Evolutionary conservation across 2,113 vertebrate species (phyloP), one percentile per base, ranked within the genome.

Genomic region (Oncorhynchus tshawytscha): DNA sequence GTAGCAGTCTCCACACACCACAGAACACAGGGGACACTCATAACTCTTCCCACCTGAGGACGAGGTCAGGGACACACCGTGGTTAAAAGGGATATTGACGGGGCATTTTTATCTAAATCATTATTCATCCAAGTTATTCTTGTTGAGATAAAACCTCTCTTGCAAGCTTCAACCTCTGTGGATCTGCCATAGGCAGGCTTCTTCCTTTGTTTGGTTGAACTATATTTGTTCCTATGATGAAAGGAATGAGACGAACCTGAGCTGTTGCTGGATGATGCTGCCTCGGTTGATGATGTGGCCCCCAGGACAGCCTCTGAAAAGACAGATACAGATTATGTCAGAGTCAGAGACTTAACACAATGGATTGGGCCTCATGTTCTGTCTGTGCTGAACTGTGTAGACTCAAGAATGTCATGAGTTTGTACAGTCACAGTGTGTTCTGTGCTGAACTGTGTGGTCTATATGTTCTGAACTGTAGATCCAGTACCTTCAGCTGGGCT

Each of bases 11-110:
- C 84, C 78, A 88, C 94, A 97, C 27, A 92, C 82, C 18, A 95
- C 86, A 5, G 90, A 88, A 83, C 97, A 98, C 85, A 98, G 82
- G 2, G 96, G 97, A 71, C 97, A 98, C 79, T 94, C 90, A 73
- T 91, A 94, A 0, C 87, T 77, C 64, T 85, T 77, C 27, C 18
- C 73, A 66, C 64, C 90, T 90, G 71, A 51, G 24, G 69, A 73
- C 78, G 29, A 78, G 27, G 15, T 5, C 3, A 45, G n/a, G 7
- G 45, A 75, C 64, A 67, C 24, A 65, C 9, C 48, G 57, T 9
- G 24, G 29, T 20, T 11, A 62, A 62, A 9, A 7, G 51, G 59
- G 59, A 62, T 8, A 62, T 5, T 2, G 15, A 54, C 9, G 4
- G 16, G 16, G 13, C 15, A 54, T 4, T 54, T 15, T 16, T 4